Conservation (phyloP, 2,797 vertebrate genomes). For the Sphenopsis melanotis region DNA sequence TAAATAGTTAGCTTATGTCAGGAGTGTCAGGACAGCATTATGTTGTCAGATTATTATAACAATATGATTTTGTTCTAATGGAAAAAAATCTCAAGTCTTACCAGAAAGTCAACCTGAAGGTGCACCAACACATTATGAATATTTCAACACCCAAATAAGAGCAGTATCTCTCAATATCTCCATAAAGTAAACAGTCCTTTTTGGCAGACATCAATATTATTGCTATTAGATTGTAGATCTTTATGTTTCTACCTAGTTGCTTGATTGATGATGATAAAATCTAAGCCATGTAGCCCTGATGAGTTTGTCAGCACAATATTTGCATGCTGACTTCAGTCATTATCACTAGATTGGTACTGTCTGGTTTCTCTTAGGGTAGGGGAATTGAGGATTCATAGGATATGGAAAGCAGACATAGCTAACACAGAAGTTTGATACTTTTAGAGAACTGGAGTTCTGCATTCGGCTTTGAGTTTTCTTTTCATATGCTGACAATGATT, state of each 20-base stretch:
- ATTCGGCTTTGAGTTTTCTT: constrained; percentile 8
- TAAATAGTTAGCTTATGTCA: constrained; percentile 23
- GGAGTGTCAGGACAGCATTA: constrained; percentile 2
- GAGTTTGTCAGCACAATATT: background rate
- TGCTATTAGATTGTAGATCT: background rate
- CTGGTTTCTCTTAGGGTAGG: background rate
- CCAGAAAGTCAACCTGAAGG: constrained; percentile 38
- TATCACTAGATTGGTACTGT: background rate
- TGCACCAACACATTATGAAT: constrained; percentile 28
- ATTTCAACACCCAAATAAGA: constrained; percentile 25
- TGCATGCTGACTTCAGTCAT: background rate
- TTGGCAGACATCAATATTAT: background rate
- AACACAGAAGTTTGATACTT: background rate
- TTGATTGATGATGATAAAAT: background rate
- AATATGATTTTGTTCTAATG: constrained; percentile 20
- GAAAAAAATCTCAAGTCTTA: background rate
- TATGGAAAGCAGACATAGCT: background rate
- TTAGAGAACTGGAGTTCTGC: background rate
- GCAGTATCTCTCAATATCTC: background rate
- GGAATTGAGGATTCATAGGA: background rate
- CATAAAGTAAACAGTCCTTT: background rate
- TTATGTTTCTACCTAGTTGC: background rate
- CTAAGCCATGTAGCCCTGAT: background rate
- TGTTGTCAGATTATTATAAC: background rate
- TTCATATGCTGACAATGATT: constrained; percentile 16